Evolutionary conservation across 2,113 vertebrate genomes (phyloP), one percentile per base, ranked within the genome.

Genomic region (Cercocebus atys): DNA sequence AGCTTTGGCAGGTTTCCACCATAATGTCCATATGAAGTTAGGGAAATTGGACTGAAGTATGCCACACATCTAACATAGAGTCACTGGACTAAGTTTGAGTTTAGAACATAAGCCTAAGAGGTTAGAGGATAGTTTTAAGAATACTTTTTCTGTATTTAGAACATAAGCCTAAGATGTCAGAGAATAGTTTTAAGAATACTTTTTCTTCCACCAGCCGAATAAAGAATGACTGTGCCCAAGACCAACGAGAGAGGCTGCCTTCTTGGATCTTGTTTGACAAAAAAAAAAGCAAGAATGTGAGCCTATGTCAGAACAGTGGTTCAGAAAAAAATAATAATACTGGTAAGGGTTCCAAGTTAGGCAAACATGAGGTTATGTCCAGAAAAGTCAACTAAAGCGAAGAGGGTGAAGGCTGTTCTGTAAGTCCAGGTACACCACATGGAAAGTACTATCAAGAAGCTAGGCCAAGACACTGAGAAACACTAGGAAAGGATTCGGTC

Each of bases 321-420:
- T 64, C 20, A 80, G 38, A 59, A 64, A 90, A 80, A 89, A 59
- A 25, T 20, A 61, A 57, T 20, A n/a, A 55, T 82, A 32, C 2
- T 76, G 45, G 14, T 61, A 59, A 90, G 43, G 27, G 4, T 81
- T 93, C 85, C 75, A 59, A 87, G 20, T 73, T 40, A 45, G 25
- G 38, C 8, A 83, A 57, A 40, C 3, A 80, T 80, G 13, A 87
- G 30, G 10, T 35, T 88, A 85, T 23, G 25, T 40, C 16, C 25
- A 90, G 55, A 97, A 95, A 90, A 92, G 12, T 78, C 45, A 89
- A 30, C 38, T 43, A 94, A 80, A 76, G 61, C 55, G 64, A 81
- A 43, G 22, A 79, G 3, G 1, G 75, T 11, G 18, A 95, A 70
- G 84, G 57, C 8, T 85, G 72, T 64, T 88, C n/a, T 73, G 23